Evolutionary conservation across 2,113 vertebrate species (phyloP).

Genomic region (Sylvilagus bachmani): DNA sequence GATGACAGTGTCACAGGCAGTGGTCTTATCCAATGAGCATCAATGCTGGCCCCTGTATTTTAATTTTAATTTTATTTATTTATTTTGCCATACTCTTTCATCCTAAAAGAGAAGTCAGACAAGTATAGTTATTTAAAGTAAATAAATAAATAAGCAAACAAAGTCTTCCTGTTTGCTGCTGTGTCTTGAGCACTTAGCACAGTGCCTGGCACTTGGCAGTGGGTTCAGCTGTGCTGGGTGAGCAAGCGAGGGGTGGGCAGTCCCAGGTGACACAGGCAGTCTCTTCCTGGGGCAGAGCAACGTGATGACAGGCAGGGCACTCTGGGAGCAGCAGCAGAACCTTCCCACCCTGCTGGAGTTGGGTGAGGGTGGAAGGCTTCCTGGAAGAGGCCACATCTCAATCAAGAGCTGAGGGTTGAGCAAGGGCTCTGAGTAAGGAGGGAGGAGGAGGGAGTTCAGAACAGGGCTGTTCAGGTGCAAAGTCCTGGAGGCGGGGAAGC

Average conservation of each 20-base stretch:
- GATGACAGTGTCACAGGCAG: too few relatives aligned
- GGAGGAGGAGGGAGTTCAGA: background rate
- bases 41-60: too few relatives aligned
- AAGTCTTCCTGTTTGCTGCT: background rate
- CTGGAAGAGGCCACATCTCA: background rate
- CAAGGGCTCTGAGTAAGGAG: background rate
- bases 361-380: too few relatives aligned
- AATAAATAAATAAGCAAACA: background rate
- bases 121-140: background rate
- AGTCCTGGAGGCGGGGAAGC: background rate
- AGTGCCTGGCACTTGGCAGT: background rate
- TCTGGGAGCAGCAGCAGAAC: rapidly evolving
- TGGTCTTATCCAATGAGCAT: too few relatives aligned
- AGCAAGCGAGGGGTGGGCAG: background rate
- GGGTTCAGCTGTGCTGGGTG: background rate
- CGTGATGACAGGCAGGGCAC: rapidly evolving
- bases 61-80: background rate
- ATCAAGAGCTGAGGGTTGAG: background rate
- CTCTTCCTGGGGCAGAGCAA: rapidly evolving
- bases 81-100: background rate
- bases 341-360: background rate
- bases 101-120: background rate
- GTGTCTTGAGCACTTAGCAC: too few relatives aligned
- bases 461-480: background rate
- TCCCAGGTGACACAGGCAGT: background rate